These are phyloP conservation scores for Pentamera pediparva DNA, from an alignment of 53 echinoderm and acorn worm genomes.

Conservation along the genomic window DNA sequence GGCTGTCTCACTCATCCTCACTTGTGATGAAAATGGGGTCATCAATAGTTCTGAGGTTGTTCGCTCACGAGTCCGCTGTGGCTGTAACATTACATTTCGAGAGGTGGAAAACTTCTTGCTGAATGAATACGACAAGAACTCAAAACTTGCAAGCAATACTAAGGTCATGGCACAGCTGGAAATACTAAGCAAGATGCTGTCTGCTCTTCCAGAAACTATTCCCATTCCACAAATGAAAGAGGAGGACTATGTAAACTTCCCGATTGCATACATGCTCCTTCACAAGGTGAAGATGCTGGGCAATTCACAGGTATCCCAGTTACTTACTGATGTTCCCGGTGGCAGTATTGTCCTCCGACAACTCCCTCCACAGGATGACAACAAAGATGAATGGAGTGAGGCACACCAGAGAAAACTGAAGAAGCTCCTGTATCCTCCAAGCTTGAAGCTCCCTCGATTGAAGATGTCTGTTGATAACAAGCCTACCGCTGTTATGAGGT, in stretches of 20 bases:
- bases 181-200: conserved; percentile 4
- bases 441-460: neutral
- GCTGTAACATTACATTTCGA: conserved; percentile 56
- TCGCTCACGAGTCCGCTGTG: conserved; percentile 59
- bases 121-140: conserved; percentile 18
- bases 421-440: conserved; percentile 44
- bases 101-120: conserved; percentile 62
- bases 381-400: conserved; percentile 47
- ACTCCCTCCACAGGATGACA: conserved; percentile 47
- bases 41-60: conserved; percentile 41
- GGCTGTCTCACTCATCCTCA: conserved; percentile 62
- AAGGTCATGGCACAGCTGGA: neutral
- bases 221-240: conserved; percentile 37
- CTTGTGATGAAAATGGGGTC: conserved; percentile 41
- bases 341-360: conserved; percentile 64
- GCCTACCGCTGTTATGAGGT: neutral
- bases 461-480: neutral
- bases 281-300: conserved; percentile 71
- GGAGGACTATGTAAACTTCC: conserved; percentile 56
- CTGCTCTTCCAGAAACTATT: neutral
- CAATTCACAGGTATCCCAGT: conserved; percentile 54
- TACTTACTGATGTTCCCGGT: conserved; percentile 45
- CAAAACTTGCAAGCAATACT: neutral
- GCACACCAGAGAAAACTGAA: conserved; percentile 26
- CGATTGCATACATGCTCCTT: conserved; percentile 57